Evolutionary conservation across 2,888 invertebrate species (phyloP), one percentile per base, ranked within the genome.

Genomic region (Tipula unca): DNA sequence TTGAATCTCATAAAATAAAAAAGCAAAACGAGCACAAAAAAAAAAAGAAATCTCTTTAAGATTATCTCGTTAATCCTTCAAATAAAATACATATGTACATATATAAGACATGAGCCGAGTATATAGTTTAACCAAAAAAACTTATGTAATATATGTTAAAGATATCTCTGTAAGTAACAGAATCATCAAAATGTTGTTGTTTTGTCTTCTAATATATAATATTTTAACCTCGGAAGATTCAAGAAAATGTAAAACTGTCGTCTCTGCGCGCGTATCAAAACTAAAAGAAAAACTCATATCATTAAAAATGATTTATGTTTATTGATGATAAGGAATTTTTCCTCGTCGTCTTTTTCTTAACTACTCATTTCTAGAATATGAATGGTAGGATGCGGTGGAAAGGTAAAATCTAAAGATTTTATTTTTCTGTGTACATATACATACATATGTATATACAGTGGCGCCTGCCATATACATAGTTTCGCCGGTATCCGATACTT

Each of bases 51-150:
- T 69, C 69, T 69, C 69, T 69, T 69, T 69, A 69, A 69, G 69
- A 69, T 69, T 69, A 69, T 69, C 69, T 69, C 20, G 69, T 69
- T 69, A 69, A 69, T 69, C 69, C 69, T 69, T 69, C 69, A 69
- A 69, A 69, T 69, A 69, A 69, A 69, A 69, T 69, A 69, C 69
- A 69, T n/a, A n/a, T n/a, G n/a, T n/a, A n/a, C n/a, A n/a, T n/a
- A n/a, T n/a, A n/a, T 69, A 69, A 69, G 69, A 48, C 48, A 48
- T 48, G 48, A 69, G 69, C 69, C 69, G 69, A 69, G 25, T 25
- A 69, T 69, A 25, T 69, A 69, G 69, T 69, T 69, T 69, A 69
- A 69, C 69, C 69, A 69, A 25, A 69, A 69, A 54, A 54, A 54
- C 48, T 54, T 54, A 54, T 54, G 48, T 54, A 54, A 48, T 17